These are phyloP conservation scores for Hemiscyllium ocellatum DNA, from an alignment of 2,113 vertebrate genomes.

Conservation along the genomic window DNA sequence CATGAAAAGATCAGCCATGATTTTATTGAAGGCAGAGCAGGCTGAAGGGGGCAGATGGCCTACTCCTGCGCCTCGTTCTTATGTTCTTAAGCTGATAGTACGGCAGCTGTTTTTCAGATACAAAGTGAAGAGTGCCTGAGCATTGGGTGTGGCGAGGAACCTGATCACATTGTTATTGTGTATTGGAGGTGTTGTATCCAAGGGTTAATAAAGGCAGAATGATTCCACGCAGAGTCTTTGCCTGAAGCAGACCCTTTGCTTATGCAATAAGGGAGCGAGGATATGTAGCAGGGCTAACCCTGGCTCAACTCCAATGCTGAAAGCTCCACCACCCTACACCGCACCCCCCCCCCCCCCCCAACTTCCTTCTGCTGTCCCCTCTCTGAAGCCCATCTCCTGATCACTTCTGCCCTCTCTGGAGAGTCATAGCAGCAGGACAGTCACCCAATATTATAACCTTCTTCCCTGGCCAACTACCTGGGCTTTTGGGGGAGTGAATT, in stretches of 20 bases:
- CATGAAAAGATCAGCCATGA: too few species aligned
- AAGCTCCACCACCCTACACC: neutral
- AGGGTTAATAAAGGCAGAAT: neutral
- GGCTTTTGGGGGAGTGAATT: neutral
- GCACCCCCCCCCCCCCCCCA: too few species aligned
- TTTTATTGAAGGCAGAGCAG: too few species aligned
- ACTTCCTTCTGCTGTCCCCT: neutral
- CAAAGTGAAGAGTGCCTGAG: neutral
- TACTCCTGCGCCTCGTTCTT: too few species aligned
- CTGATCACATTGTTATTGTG: neutral
- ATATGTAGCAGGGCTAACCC: neutral
- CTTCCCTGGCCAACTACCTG: neutral
- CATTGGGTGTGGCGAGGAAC: neutral
- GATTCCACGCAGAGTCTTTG: neutral
- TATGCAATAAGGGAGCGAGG: neutral
- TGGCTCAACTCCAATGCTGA: neutral
- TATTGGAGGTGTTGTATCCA: neutral
- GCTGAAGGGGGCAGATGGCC: too few species aligned
- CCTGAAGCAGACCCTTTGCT: neutral
- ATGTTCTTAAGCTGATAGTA: too few species aligned
- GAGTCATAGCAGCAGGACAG: too few species aligned
- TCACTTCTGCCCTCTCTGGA: neutral
- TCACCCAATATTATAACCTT: too few species aligned
- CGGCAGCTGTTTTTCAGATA: neutral
- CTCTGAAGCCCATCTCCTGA: neutral